Conservation (phyloP, 2,888 invertebrate species). For the Folsomia candida region DNA sequence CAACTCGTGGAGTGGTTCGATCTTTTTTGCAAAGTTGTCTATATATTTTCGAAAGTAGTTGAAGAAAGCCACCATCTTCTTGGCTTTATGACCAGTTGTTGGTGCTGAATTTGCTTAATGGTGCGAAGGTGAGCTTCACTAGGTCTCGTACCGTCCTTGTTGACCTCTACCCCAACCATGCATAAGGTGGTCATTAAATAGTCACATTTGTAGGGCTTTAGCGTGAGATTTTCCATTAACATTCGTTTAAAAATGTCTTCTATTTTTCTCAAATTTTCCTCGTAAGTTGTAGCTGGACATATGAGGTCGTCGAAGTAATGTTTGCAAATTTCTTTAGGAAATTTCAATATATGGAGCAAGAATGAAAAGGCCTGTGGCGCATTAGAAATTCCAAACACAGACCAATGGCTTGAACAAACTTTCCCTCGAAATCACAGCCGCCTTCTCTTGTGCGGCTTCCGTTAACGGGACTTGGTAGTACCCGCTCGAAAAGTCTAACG, state of each 20-base stretch:
- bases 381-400: neutral
- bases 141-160: neutral
- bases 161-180: neutral
- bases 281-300: neutral
- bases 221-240: neutral
- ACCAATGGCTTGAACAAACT: neutral
- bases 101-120: neutral
- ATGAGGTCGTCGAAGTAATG: neutral
- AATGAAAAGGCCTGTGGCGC: too few species aligned
- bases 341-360: neutral
- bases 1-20: too few species aligned
- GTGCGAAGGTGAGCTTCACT: neutral
- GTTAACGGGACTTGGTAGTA: constrained; percentile 1
- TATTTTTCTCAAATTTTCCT: neutral
- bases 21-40: too few species aligned
- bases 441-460: constrained; percentile 1
- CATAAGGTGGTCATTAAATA: neutral
- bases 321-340: neutral
- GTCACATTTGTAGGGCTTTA: neutral
- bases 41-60: neutral
- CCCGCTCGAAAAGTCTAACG: neutral
- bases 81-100: neutral
- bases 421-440: neutral
- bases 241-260: neutral
- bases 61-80: neutral